Evolutionary conservation across 1,140 invertebrate species (phyloP), one percentile per base, ranked within the genome.

Genomic region (Caenorhabditis inopinata): DNA sequence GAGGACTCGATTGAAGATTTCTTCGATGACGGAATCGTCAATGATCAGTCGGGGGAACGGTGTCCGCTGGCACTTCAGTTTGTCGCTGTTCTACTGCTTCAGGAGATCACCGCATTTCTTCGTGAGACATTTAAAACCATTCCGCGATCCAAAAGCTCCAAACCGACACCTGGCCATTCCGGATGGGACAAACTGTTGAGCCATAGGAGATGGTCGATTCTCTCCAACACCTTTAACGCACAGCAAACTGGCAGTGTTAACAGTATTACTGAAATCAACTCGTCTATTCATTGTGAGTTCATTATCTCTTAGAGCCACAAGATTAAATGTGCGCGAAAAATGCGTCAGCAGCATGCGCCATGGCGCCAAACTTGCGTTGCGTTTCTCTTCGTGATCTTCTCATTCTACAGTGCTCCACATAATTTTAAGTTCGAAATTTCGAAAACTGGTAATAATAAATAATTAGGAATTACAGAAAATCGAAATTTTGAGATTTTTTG

Each of bases 1-100:
- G 93, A 95, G 89, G 96, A 98, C 86, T 96, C 98, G 87, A 95
- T 98, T 86, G 97, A 99, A 90, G 96, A 99, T 89, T 99, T 97
- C 88, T 90, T 98, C 6, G 96, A 98, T 90, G 96, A 99, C 92
- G 93, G 94, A 74, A 84, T 83, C 35, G 84, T 89, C n/a, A 89
- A 87, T 68, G 78, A 83, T 48, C 27, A 16, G n/a, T 78, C 3
- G 12, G 80, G 95, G 53, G 93, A 93, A 25, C 92, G 92, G 25
- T 98, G 96, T 90, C 96, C 97, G 0, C 92, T 95, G 77, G 94
- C 96, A 1, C 90, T 99, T 7, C 92, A 96, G 85, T 90, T 98
- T 81, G 91, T 98, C 12, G 96, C 96, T 1, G 97, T 95, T 88
- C 92, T 96, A 46, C 90, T 99, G 4, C 91, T 99, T 3, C 91